Base-by-base conservation (phyloP, 2,113 vertebrate species). In the Calypte anna region DNA sequence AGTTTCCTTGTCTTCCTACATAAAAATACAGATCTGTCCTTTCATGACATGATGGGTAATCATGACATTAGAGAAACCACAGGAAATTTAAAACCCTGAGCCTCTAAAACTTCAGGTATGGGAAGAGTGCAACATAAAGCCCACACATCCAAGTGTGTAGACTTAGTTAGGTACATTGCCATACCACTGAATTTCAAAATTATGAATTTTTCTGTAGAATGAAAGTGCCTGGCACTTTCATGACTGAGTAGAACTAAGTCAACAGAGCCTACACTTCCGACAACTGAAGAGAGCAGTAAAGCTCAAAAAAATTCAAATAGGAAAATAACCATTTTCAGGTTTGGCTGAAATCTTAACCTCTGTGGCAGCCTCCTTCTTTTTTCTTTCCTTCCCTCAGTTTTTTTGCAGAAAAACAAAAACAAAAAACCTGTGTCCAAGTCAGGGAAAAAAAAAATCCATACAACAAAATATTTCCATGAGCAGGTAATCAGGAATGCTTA, bases 371-470 rank as follows among this genome's bases (percentile, higher is more conserved):
- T 38, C 7, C 40, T 19, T 48, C 16, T 22, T 8, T 20, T 21
- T 36, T 25, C 17, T 9, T 50, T 54, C 23, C 36, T 63, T 50
- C 14, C 17, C 7, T 40, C 20, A 61, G 0, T 67, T 48, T 87
- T 51, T 51, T 66, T 90, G 38, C 28, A 91, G 23, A 3, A 80
- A 68, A 72, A 33, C 36, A 11, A 27, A 12, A 27, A 86, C 33
- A 10, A 0, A 1, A 24, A 20, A 53, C 51, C 40, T 15, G 25
- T 54, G 63, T 6, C 14, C 9, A 81, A 61, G 14, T 27, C 16
- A 62, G 14, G 9, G 1, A 10, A 27, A 80, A 61, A 48, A 28
- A 66, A 55, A 12, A 28, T n/a, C 7, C 16, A 88, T 73, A 15
- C 24, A 80, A 25, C 15, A 48, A 91, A 80, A 48, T 46, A 70